Evolutionary conservation across 1,140 invertebrate genomes (phyloP), one percentile per base, ranked within the genome.

Genomic region (Luehdorfia chinensis): DNA sequence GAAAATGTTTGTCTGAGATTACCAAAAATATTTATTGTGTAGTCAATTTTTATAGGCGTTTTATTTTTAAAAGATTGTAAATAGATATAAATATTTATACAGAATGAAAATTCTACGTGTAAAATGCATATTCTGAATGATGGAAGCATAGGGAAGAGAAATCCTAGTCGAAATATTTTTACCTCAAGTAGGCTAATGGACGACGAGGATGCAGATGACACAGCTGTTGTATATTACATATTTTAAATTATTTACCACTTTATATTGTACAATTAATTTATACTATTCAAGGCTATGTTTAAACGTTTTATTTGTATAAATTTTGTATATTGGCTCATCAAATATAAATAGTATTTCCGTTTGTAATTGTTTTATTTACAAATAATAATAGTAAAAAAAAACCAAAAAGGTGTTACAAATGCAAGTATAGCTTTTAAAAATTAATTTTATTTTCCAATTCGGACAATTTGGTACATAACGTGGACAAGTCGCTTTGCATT

Each of bases 401-500:
- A 21, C 7, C 19, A 4, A 21, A 21, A 21, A 21, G 7, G 3
- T 7, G 7, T 4, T 3, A 21, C 3, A 21, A 4, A 21, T 21
- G 7, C 19, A 7, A 21, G 7, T 4, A 4, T 21, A 21, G 19
- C 6, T 21, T 21, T 21, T 18, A 69, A 7, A 64, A 8, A 11
- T 58, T 61, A 30, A 84, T 75, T 54, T 60, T 73, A 12, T 63
- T 73, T 63, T 84, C 76, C 45, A 81, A 67, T 54, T 64, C 60
- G 0, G 75, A 64, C n/a, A 83, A 51, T 65, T 84, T 83, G 21
- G 55, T 74, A 25, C 54, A 75, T 7, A 84, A 53, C 4, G 56
- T 66, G 2, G 59, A 62, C 6, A 84, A 41, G 47, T 84, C 80
- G 18, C 51, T 77, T 72, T 84, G 78, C 43, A 84, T 80, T 60